Evolutionary conservation across 2,797 vertebrate genomes (phyloP).

Genomic region (Rhinichthys osculus): DNA sequence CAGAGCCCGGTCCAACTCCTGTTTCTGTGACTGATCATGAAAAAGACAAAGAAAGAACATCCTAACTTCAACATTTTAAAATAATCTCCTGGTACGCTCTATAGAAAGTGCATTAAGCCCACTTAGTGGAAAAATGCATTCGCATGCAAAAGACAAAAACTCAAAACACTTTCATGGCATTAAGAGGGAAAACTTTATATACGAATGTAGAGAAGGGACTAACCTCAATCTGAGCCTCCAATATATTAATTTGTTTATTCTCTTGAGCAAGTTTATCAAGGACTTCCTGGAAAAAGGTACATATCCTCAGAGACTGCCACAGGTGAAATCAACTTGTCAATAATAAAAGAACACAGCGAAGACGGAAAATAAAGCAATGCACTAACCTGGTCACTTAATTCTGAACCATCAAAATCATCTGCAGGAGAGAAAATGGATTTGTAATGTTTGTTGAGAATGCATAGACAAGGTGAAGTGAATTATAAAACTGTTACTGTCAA

Average conservation of each 20-base stretch:
- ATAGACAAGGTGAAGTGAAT: neutral
- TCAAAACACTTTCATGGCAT: neutral
- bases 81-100: neutral
- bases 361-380: neutral
- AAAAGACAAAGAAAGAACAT: slow-evolving; percentile 21
- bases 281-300: slow-evolving; percentile 71
- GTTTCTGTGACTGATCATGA: slow-evolving; percentile 81
- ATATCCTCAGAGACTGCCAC: slow-evolving; percentile 21
- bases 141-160: neutral
- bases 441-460: neutral
- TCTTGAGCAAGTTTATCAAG: slow-evolving; percentile 90
- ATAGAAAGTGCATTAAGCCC: neutral
- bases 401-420: slow-evolving; percentile 76
- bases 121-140: neutral
- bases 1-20: slow-evolving; percentile 78
- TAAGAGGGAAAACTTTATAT: neutral
- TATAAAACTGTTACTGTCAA: slow-evolving; percentile 12
- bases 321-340: slow-evolving; percentile 59
- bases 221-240: slow-evolving; percentile 90
- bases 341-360: neutral
- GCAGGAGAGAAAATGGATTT: slow-evolving; percentile 47
- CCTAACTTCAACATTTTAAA: neutral
- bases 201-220: slow-evolving; percentile 7
- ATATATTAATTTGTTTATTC: slow-evolving; percentile 88
- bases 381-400: slow-evolving; percentile 76